A percentile compares a stretch with the other conserved stretches of the same genome.
phyloP scores from a whole-genome alignment of 2,797 vertebrate genomes.

The Bradypus variegatus region DNA sequence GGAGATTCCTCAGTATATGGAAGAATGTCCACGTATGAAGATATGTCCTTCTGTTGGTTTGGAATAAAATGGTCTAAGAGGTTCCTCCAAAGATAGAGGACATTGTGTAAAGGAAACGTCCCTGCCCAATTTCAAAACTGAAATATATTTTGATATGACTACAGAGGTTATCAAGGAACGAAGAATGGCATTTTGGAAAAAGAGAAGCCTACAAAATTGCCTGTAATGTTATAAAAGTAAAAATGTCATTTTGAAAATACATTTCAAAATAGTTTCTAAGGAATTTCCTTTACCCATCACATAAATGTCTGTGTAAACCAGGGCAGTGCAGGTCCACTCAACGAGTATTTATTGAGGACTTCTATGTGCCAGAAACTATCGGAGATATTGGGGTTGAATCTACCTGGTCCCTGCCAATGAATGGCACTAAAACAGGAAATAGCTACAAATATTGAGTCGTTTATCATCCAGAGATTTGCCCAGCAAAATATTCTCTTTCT shows the following conservation, averaged over 20 bases:
- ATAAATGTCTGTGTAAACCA: neutral
- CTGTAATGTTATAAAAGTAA: conserved; percentile 10
- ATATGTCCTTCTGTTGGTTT: conserved; percentile 7
- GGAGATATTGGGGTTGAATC: neutral
- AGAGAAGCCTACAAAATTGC: conserved; percentile 13
- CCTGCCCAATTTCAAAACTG: conserved; percentile 9
- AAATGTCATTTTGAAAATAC: conserved; percentile 29
- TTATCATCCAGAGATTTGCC: neutral
- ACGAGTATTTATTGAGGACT: neutral
- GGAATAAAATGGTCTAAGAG: neutral
- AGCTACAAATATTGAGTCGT: neutral
- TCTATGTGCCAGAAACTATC: neutral
- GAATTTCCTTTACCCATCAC: neutral
- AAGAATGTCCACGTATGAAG: neutral
- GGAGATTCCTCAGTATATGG: neutral
- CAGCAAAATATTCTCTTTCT: neutral
- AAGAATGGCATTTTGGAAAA: conserved; percentile 11
- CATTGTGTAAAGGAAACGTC: neutral
- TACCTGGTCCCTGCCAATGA: neutral
- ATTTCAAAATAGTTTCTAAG: conserved; percentile 30
- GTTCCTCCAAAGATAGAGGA: neutral
- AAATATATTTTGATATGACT: conserved; percentile 24
- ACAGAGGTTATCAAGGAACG: neutral
- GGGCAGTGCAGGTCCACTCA: neutral
- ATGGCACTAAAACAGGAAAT: neutral